These are phyloP conservation scores for Asobara japonica DNA, from an alignment of 1,140 invertebrate species.

Conservation along the genomic window DNA sequence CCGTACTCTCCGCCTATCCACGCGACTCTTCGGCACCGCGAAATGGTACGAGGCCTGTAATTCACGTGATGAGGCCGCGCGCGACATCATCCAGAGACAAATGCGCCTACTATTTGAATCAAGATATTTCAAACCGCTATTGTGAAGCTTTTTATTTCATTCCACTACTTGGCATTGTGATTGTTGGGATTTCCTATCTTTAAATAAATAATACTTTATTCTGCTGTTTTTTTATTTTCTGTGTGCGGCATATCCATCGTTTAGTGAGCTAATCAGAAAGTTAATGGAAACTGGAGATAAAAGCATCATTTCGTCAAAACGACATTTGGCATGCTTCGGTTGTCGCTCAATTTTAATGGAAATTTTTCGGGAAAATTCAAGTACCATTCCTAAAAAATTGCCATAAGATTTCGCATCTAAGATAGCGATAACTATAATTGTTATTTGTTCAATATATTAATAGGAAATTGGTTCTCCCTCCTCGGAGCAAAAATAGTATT, in stretches of 20 bases:
- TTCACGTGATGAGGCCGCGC: slow-evolving; percentile 60
- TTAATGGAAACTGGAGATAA: too few species aligned
- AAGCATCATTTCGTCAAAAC: too few species aligned
- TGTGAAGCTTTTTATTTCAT: background rate
- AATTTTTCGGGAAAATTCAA: too few species aligned
- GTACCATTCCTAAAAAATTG: too few species aligned
- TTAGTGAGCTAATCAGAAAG: background rate
- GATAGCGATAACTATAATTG: too few species aligned
- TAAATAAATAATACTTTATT: background rate
- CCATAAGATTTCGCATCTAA: too few species aligned
- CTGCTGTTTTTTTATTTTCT: background rate
- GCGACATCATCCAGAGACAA: slow-evolving; percentile 52
- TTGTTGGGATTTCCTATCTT: background rate
- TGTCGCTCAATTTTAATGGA: too few species aligned
- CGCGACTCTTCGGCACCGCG: slow-evolving; percentile 56
- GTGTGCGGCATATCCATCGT: background rate
- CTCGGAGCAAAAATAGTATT: too few species aligned
- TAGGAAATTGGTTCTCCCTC: too few species aligned
- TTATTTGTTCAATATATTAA: too few species aligned
- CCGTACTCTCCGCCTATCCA: slow-evolving; percentile 55
- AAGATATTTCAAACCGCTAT: slow-evolving; percentile 31
- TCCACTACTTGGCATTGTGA: background rate
- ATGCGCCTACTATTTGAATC: slow-evolving; percentile 47
- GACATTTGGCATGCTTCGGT: too few species aligned
- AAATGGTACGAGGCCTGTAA: slow-evolving; percentile 55